Evolutionary conservation across 1,140 invertebrate genomes (phyloP).

Genomic region (Pectinophora gossypiella): DNA sequence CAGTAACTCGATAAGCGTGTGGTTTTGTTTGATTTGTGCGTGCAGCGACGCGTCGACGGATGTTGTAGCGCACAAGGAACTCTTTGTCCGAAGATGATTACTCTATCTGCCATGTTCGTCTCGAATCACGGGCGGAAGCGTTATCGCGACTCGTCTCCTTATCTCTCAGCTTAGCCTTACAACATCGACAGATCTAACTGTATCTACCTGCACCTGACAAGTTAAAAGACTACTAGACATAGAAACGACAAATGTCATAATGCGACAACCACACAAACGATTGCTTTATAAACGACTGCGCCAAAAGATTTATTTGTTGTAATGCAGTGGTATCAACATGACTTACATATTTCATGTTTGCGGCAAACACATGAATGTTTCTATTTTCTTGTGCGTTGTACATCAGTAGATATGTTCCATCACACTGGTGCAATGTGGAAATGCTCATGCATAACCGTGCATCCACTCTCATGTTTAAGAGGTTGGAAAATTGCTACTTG

Average conservation of each 20-base stretch:
- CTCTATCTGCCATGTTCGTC: constrained; percentile 3
- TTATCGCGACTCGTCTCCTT: neutral
- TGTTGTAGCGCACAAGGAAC: constrained; percentile 43
- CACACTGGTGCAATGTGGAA: neutral
- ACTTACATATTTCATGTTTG: no score
- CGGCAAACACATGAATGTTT: no score
- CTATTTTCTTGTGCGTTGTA: neutral
- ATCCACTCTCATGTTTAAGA: constrained; percentile 8
- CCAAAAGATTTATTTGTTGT: neutral
- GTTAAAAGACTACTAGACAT: no score
- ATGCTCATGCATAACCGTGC: neutral
- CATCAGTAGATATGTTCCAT: no score
- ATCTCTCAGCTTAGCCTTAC: no score
- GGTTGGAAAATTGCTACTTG: constrained; percentile 13
- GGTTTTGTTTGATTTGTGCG: neutral
- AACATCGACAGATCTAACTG: no score
- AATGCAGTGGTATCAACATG: neutral
- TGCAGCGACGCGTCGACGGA: constrained; percentile 40
- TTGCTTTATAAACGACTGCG: no score
- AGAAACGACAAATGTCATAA: neutral
- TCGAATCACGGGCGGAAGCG: constrained; percentile 14
- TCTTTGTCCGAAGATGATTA: constrained; percentile 41
- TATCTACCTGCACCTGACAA: no score
- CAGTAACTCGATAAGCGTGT: neutral
- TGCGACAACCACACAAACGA: no score